Evolutionary conservation across 2,797 vertebrate genomes (phyloP).

Genomic region (Champsocephalus gunnari): DNA sequence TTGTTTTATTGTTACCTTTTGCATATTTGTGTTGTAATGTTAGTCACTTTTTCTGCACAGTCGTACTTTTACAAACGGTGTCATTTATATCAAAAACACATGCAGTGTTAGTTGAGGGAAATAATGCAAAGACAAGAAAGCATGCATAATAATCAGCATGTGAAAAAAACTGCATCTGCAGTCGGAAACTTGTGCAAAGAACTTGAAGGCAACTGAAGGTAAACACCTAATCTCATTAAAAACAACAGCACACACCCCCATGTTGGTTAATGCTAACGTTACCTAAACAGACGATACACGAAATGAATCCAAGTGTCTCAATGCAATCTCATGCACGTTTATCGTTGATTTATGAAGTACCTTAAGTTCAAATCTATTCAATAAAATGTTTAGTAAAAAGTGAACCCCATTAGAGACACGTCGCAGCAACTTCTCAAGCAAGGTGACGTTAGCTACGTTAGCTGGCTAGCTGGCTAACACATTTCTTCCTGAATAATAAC

Average conservation of each 20-base stretch:
- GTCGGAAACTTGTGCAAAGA: not conserved
- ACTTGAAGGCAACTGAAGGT: not conserved
- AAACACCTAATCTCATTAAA: not conserved
- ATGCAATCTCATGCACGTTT: not conserved
- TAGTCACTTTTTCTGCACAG: too few relatives aligned
- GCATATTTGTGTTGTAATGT: too few relatives aligned
- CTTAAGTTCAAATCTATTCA: not conserved
- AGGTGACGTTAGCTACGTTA: conserved; percentile 58
- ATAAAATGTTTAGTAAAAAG: not conserved
- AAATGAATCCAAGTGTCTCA: not conserved
- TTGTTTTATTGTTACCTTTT: too few relatives aligned
- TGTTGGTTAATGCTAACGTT: conserved; percentile 2
- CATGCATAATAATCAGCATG: not conserved
- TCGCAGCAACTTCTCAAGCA: not conserved
- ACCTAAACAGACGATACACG: not conserved
- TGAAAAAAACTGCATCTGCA: not conserved
- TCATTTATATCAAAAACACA: too few relatives aligned
- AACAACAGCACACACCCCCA: not conserved
- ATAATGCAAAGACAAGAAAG: too few relatives aligned
- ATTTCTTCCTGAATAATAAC: not conserved
- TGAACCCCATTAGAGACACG: not conserved
- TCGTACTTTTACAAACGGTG: too few relatives aligned
- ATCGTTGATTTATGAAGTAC: not conserved
- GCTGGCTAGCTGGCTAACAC: conserved; percentile 41
- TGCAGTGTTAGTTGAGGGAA: too few relatives aligned